Evolutionary conservation across 2,888 invertebrate genomes (phyloP).

Genomic region (Lampropteryx suffumata): DNA sequence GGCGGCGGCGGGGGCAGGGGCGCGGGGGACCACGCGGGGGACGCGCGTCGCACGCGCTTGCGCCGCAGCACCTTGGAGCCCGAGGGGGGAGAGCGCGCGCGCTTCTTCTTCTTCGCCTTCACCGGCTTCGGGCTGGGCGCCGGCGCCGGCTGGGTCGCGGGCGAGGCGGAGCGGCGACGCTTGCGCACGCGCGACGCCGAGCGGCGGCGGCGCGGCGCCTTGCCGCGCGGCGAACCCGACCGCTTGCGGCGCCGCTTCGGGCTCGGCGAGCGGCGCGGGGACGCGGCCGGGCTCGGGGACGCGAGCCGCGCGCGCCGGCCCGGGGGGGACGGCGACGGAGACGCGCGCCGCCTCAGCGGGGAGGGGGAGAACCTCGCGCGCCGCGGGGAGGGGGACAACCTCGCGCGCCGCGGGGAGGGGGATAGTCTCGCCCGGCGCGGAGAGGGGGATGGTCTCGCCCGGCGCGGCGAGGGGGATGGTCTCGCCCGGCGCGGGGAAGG

Average conservation of each 20-base stretch:
- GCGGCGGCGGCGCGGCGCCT: conserved; percentile 47
- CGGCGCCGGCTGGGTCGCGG: conserved; percentile 43
- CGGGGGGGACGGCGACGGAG: conserved; percentile 23
- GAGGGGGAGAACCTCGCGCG: conserved; percentile 28
- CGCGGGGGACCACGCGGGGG: conserved; percentile 69
- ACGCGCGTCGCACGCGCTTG: conserved; percentile 43
- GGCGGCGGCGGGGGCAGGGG: conserved; percentile 74
- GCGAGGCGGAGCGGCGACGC: conserved; percentile 47
- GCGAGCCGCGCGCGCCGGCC: conserved; percentile 14
- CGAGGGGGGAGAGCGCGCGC: conserved; percentile 41
- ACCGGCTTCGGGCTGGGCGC: conserved; percentile 43
- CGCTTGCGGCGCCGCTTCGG: conserved; percentile 46
- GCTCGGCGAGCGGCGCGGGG: conserved; percentile 44
- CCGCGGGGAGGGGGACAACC: conserved; percentile 20
- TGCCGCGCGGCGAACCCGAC: conserved; percentile 39
- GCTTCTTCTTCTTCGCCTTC: conserved; percentile 57
- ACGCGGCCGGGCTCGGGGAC: conserved; percentile 43
- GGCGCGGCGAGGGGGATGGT: conserved; percentile 85
- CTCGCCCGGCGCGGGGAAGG: conserved; percentile 66
- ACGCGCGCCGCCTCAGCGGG: conserved; percentile 34
- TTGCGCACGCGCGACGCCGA: conserved; percentile 46
- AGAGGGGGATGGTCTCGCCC: conserved; percentile 38
- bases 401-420: conserved; percentile 22
- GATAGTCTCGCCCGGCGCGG: conserved; percentile 35
- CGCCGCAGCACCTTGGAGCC: conserved; percentile 41